phyloP scores from a whole-genome alignment of 1,140 invertebrate species.

The Drosophila eugracilis region DNA sequence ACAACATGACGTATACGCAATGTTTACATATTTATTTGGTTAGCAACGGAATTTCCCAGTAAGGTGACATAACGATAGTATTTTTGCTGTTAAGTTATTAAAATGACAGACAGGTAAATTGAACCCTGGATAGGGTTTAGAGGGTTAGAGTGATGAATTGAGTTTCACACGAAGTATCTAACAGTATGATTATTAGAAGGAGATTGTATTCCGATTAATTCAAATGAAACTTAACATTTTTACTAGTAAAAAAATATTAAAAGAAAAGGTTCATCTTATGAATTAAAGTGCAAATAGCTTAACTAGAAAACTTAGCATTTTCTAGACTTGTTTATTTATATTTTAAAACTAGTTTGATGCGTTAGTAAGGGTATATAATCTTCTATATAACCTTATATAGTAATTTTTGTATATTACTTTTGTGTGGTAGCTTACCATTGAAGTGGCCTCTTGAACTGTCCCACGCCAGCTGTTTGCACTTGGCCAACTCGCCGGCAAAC shows the following conservation, averaged over 20 bases:
- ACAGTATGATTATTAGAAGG: no score
- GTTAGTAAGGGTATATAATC: no score
- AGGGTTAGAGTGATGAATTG: not conserved
- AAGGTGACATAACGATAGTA: slow-evolving; percentile 20
- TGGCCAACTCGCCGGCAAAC: slow-evolving; percentile 18
- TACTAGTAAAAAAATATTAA: no score
- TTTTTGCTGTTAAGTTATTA: slow-evolving; percentile 12
- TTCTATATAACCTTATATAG: no score
- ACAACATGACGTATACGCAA: slow-evolving; percentile 27
- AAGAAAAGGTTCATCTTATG: no score
- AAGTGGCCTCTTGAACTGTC: slow-evolving; percentile 4
- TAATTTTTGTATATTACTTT: not conserved
- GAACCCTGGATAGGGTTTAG: not conserved
- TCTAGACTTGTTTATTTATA: no score
- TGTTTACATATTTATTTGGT: slow-evolving; percentile 8
- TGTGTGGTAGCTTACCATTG: slow-evolving; percentile 8
- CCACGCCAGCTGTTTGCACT: slow-evolving; percentile 27
- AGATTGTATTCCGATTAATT: no score
- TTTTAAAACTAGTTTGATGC: no score
- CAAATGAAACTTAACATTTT: no score
- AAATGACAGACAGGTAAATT: slow-evolving; percentile 15
- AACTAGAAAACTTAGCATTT: no score
- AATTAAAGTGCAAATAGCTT: no score
- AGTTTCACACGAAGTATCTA: not conserved
- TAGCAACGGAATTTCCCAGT: slow-evolving; percentile 20